Evolutionary conservation across 2,888 invertebrate genomes (phyloP).

Genomic region (Trachelus troglodyta): DNA sequence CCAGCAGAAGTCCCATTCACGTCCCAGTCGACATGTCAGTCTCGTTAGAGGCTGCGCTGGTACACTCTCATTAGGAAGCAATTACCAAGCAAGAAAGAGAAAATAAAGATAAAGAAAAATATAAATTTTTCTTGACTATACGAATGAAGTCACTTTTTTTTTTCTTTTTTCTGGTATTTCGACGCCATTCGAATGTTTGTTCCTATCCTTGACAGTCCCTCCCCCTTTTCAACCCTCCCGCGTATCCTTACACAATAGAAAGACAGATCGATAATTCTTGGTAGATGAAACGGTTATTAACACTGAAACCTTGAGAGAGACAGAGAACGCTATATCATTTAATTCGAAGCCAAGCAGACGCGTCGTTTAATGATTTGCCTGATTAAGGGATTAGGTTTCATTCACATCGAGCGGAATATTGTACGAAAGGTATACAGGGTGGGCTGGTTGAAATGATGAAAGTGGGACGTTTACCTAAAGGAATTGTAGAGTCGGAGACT

Average conservation of each 20-base stretch:
- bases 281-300: neutral
- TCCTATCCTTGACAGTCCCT: neutral
- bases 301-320: too few relatives aligned
- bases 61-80: slow-evolving; percentile 32
- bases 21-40: neutral
- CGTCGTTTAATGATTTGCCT: neutral
- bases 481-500: neutral
- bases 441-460: neutral
- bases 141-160: neutral
- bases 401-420: neutral
- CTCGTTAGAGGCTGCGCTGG: slow-evolving; percentile 32
- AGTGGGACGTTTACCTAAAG: neutral
- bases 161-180: neutral
- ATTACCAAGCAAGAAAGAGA: neutral
- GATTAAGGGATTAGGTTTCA: neutral
- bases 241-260: neutral
- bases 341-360: neutral
- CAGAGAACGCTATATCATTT: neutral
- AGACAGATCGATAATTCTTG: neutral
- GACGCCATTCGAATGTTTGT: neutral
- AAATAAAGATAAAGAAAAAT: neutral
- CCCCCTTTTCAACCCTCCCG: too few relatives aligned
- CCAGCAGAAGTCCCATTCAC: neutral
- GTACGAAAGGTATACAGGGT: neutral
- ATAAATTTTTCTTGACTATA: neutral